Conservation (phyloP, 2,888 invertebrate genomes). For the Drosophila subquinaria region DNA sequence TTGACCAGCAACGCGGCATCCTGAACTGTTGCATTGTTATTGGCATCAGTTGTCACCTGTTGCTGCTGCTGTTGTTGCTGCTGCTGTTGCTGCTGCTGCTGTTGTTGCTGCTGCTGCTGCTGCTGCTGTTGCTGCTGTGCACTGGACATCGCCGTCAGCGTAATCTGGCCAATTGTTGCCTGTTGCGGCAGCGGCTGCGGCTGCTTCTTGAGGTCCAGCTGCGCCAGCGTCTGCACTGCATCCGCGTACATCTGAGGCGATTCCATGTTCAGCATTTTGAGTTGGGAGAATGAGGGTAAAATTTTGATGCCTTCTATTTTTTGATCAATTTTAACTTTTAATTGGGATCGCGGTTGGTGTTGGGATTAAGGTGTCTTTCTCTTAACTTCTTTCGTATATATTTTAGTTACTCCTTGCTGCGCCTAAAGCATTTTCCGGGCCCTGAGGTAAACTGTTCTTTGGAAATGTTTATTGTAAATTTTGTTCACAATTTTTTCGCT, state of each 20-base stretch:
- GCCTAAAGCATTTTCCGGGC: conserved; percentile 38
- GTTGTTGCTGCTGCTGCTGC: conserved; percentile 58
- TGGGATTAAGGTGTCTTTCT: not conserved
- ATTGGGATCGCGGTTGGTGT: not conserved
- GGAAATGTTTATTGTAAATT: conserved; percentile 51
- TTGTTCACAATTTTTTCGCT: conserved; percentile 8
- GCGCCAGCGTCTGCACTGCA: conserved; percentile 85
- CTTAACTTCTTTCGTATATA: not conserved
- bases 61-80: conserved; percentile 63
- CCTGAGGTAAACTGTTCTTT: conserved; percentile 67
- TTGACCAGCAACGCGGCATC: conserved; percentile 83
- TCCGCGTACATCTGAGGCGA: conserved; percentile 86
- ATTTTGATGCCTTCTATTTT: conserved; percentile 78
- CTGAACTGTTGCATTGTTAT: conserved; percentile 68
- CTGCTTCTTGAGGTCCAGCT: conserved; percentile 85
- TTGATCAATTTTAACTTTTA: conserved; percentile 20
- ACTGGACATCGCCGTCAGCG: conserved; percentile 84
- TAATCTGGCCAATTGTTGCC: conserved; percentile 85
- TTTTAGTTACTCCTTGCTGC: conserved; percentile 1
- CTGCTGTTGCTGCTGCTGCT: conserved; percentile 54
- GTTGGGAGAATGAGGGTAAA: conserved; percentile 83
- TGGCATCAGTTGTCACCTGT: conserved; percentile 71
- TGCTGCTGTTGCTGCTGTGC: conserved; percentile 75
- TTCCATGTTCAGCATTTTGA: conserved; percentile 86
- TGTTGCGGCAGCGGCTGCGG: conserved; percentile 84